phyloP scores from a whole-genome alignment of 2,113 vertebrate species.

The Bos taurus region ARS-UCD2.0 NC_037328.1:62718001-62718500 shows the following conservation, averaged over 20 bases:
- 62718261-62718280: conserved; percentile 39
- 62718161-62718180: conserved; percentile 35
- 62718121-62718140: conserved; percentile 12
- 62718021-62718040: not conserved
- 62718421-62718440: not conserved
- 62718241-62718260: conserved; percentile 54
- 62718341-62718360: conserved; percentile 62
- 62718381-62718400: conserved; percentile 33
- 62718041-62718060: not conserved
- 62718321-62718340: conserved; percentile 44
- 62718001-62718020: not conserved
- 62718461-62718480: conserved; percentile 9
- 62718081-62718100: conserved; percentile 22
- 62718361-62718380: conserved; percentile 41
- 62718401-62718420: conserved; percentile 1
- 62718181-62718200: conserved; percentile 7
- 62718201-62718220: conserved; percentile 40
- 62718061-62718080: not conserved
- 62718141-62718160: not conserved
- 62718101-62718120: not conserved
- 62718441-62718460: not conserved
- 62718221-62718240: conserved; percentile 44
- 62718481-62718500: not conserved
- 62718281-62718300: conserved; percentile 41
- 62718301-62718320: conserved; percentile 62